Percentiles rank a stretch among this genome's conserved stretches.
These are phyloP conservation scores for Limnephilus marmoratus DNA, from an alignment of 2,888 invertebrate genomes.

Conservation along the genomic window DNA sequence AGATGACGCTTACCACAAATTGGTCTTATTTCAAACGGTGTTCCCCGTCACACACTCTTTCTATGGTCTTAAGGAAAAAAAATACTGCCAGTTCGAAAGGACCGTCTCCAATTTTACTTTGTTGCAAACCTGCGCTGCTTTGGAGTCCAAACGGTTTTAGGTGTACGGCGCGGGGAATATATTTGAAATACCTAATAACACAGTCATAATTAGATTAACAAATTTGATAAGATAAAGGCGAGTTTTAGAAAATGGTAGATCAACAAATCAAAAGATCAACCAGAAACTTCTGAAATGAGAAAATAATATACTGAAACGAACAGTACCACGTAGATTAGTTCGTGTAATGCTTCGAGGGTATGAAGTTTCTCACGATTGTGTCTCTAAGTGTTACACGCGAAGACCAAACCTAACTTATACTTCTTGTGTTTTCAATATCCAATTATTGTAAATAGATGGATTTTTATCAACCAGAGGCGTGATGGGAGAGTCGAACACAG, in stretches of 20 bases:
- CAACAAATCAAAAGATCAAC: not conserved
- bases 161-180: not conserved
- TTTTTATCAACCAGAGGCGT: slow-evolving; percentile 61
- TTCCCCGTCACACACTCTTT: slow-evolving; percentile 13
- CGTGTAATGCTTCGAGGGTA: not conserved
- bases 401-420: slow-evolving; percentile 21
- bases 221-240: too few relatives aligned
- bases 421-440: slow-evolving; percentile 58
- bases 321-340: not conserved
- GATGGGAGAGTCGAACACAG: slow-evolving; percentile 56
- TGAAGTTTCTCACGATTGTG: slow-evolving; percentile 50
- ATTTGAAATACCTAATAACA: not conserved
- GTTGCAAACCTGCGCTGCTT: not conserved
- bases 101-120: not conserved
- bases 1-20: slow-evolving; percentile 56
- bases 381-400: slow-evolving; percentile 31
- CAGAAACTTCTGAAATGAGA: not conserved
- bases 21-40: slow-evolving; percentile 51
- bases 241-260: too few relatives aligned
- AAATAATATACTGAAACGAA: not conserved
- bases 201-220: too few relatives aligned
- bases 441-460: slow-evolving; percentile 64
- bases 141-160: not conserved
- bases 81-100: not conserved
- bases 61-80: not conserved